These are phyloP conservation scores for Platyscapa corneri DNA, from an alignment of 1,140 invertebrate species.

Conservation along the genomic window DNA sequence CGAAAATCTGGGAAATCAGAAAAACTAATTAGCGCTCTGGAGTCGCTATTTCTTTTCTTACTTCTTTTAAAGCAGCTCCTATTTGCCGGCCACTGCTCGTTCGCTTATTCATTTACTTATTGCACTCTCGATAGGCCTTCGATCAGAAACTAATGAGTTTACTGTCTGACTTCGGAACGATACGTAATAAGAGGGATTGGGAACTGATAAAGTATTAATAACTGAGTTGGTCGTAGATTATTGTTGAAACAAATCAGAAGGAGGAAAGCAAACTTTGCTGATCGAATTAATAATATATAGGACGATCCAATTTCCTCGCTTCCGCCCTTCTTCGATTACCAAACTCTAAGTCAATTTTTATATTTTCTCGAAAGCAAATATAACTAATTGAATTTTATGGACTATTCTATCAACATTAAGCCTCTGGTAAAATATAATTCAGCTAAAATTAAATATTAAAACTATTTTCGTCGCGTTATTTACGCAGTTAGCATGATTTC, in stretches of 20 bases:
- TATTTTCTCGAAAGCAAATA: neutral
- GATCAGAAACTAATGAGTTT: neutral
- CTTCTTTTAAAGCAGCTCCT: neutral
- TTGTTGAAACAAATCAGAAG: neutral
- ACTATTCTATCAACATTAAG: neutral
- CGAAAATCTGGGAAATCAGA: neutral
- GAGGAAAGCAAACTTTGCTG: neutral
- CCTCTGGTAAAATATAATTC: neutral
- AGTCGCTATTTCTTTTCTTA: no score
- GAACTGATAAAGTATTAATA: neutral
- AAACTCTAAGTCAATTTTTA: neutral
- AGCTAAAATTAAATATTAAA: neutral
- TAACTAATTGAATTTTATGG: neutral
- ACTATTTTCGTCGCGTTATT: no score
- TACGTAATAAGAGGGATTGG: neutral
- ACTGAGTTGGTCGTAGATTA: neutral
- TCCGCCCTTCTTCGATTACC: neutral
- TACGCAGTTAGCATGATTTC: no score
- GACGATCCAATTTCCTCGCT: neutral
- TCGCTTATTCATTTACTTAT: neutral
- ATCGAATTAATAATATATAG: neutral
- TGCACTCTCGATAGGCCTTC: no score
- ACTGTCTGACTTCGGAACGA: neutral
- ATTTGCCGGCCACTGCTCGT: neutral
- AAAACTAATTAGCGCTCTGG: conserved; percentile 18